phyloP scores from a whole-genome alignment of 2,113 vertebrate genomes.

The Prunella himalayana region DNA sequence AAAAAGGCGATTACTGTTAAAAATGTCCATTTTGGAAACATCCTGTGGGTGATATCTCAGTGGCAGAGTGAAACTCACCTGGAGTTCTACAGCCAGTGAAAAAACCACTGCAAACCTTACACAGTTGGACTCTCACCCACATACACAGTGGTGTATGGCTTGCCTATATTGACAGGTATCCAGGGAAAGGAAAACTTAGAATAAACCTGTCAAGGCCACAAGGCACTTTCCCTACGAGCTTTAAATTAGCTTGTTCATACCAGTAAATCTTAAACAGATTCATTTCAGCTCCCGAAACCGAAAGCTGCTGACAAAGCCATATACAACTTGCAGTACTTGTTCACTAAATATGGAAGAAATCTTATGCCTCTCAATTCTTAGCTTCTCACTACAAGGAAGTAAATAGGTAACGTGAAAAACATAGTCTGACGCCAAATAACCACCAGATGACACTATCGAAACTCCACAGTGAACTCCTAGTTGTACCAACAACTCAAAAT shows the following conservation, averaged over 20 bases:
- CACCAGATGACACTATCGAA: neutral
- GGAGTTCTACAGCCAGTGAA: neutral
- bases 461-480: neutral
- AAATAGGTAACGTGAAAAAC: neutral
- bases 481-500: neutral
- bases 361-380: neutral
- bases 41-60: neutral
- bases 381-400: neutral
- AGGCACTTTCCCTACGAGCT: neutral
- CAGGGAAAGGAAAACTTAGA: neutral
- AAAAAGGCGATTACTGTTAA: neutral
- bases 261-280: neutral
- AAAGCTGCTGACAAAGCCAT: neutral
- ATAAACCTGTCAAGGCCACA: neutral
- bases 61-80: neutral
- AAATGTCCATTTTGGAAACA: neutral
- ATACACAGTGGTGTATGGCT: rapidly evolving
- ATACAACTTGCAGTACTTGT: neutral
- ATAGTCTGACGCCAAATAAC: neutral
- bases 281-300: neutral
- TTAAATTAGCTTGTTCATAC: neutral
- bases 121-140: neutral
- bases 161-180: neutral
- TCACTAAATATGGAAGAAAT: neutral
- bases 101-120: neutral